These are phyloP conservation scores for Rattus rattus DNA, from an alignment of 2,113 vertebrate genomes.

Conservation along the genomic window DNA sequence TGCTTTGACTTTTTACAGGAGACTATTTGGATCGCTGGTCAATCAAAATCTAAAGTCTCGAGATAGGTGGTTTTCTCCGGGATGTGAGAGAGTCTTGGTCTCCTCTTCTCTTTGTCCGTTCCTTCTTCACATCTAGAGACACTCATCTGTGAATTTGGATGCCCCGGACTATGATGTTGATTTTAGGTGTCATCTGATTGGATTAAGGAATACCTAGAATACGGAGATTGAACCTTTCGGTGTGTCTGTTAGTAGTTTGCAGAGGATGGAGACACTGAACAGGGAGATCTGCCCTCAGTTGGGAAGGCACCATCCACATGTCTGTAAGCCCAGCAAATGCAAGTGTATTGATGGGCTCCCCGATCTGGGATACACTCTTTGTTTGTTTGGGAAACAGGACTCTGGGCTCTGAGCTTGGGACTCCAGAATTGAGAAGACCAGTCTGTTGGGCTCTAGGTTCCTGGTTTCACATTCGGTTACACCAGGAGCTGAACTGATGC, in stretches of 20 bases:
- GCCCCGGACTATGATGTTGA: not conserved
- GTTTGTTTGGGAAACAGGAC: not conserved
- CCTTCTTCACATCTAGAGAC: not conserved
- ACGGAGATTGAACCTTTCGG: accelerated
- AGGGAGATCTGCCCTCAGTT: not conserved
- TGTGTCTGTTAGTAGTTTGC: not conserved
- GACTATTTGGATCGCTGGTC: not conserved
- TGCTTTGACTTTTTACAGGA: not conserved
- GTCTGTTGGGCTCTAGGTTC: not conserved
- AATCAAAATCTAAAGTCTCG: not conserved
- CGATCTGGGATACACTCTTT: not conserved
- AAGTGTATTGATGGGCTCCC: accelerated
- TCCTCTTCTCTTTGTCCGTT: not conserved
- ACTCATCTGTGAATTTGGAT: not conserved
- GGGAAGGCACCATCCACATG: no score
- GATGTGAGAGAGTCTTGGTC: not conserved
- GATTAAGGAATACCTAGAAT: not conserved
- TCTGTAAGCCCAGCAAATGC: not conserved
- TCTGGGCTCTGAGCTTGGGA: not conserved
- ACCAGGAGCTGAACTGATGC: accelerated
- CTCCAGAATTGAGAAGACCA: not conserved
- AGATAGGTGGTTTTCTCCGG: not conserved
- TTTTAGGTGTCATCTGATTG: not conserved
- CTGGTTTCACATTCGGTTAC: not conserved
- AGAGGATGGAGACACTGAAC: not conserved